Evolutionary conservation across 2,797 vertebrate species (phyloP).

Genomic region (Eurystomus glaucurus): DNA sequence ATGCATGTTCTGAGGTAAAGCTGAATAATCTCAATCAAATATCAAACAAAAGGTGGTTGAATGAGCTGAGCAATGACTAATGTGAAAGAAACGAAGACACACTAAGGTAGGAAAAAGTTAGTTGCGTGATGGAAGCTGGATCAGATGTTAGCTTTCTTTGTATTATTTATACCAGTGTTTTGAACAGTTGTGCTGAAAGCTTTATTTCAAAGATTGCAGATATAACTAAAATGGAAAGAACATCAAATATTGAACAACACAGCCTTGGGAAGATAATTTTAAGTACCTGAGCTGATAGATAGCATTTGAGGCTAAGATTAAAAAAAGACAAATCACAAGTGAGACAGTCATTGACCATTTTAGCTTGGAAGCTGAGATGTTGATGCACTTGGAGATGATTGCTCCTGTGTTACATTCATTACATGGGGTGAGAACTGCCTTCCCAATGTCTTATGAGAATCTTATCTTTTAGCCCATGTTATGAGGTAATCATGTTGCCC

Average conservation of each 20-base stretch:
- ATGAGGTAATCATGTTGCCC: not conserved
- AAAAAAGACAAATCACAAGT: slow-evolving; percentile 9
- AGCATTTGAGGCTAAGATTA: slow-evolving; percentile 15
- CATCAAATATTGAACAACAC: slow-evolving; percentile 75
- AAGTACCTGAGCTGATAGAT: slow-evolving; percentile 52
- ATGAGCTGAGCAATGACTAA: slow-evolving; percentile 19
- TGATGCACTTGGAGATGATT: not conserved
- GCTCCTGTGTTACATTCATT: not conserved
- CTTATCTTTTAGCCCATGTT: not conserved
- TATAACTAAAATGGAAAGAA: slow-evolving; percentile 64
- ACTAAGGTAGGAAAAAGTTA: slow-evolving; percentile 1
- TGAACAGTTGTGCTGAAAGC: slow-evolving; percentile 66
- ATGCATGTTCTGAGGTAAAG: not conserved
- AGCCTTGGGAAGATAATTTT: slow-evolving; percentile 17
- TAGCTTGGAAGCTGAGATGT: not conserved
- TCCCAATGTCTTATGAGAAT: not conserved
- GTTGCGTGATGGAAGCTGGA: not conserved
- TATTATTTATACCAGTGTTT: slow-evolving; percentile 66
- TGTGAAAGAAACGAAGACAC: slow-evolving; percentile 7
- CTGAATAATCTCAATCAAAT: not conserved
- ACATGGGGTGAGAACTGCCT: not conserved
- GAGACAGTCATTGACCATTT: not conserved
- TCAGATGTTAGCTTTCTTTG: slow-evolving; percentile 13
- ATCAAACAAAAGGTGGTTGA: slow-evolving; percentile 32
- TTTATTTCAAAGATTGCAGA: slow-evolving; percentile 29